Base-by-base conservation (phyloP, 2,797 vertebrate species). In the Hybognathus amarus region DNA sequence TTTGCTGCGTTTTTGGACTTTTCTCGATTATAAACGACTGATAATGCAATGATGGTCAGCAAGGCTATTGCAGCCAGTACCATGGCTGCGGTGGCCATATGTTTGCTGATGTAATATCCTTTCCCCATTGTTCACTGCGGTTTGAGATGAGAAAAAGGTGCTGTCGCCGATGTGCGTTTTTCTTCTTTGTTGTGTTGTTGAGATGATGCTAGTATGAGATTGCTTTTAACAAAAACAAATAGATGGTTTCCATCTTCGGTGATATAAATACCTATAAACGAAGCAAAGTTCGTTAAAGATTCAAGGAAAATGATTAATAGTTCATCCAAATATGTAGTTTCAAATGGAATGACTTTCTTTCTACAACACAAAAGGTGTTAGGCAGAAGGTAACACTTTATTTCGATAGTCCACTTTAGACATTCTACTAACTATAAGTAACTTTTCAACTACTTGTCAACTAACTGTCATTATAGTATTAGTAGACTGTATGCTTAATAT, bases 91-190 rank as follows among this genome's bases (percentile, higher is more conserved):
- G 94, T 75, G 45, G 90, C 96, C 83, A 96, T 71, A 0, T 68
- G 30, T 90, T 95, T 97, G 92, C 96, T 96, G 88, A 98, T 91
- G 92, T 92, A 97, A 90, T 97, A 93, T 5, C 96, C 96, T 38
- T 95, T 96, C 0, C 92, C 96, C 98, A 98, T 99, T 91, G 82
- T 83, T 0, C 22, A 20, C 77, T 18, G n/a, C 10, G 13, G 47
- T 71, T 59, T 13, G 20, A 54, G 50, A 22, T 36, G 36, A 8
- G 11, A 54, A 67, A 67, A n/a, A 22, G n/a, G 36, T 22, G 12
- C 10, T 47, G 22, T 69, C 18, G 15, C 75, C 20, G 24, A 24
- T 66, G 38, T 5, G 12, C 22, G 24, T 64, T 59, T 78, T 30
- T 50, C 40, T 30, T 71, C 9, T 12, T 71, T 13, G 71, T 22